phyloP scores from a whole-genome alignment of 2,113 vertebrate species.

The Leptocoma aspasia region DNA sequence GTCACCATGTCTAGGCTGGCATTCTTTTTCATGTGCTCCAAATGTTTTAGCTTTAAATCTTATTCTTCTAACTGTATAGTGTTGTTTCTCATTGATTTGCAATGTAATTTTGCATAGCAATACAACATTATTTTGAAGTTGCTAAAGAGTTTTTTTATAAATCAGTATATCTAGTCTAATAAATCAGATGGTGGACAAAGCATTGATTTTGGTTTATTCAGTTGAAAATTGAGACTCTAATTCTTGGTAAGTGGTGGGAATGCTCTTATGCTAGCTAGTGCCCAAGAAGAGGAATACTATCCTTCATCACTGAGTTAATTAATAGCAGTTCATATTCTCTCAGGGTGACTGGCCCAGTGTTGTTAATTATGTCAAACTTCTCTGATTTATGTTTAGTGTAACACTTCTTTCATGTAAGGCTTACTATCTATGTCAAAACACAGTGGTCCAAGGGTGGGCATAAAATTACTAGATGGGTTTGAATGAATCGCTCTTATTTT shows the following conservation, averaged over 20 bases:
- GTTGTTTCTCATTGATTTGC: not conserved
- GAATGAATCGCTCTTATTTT: not conserved
- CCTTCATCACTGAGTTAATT: slow-evolving; percentile 20
- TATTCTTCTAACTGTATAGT: not conserved
- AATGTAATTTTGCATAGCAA: not conserved
- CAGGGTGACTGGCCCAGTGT: not conserved
- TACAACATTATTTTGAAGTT: not conserved
- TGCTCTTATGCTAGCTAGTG: not conserved
- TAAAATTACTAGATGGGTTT: not conserved
- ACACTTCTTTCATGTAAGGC: not conserved
- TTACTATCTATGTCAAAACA: not conserved
- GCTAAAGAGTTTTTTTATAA: not conserved
- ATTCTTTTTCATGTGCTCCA: not conserved
- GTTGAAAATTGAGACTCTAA: not conserved
- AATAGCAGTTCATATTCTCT: not conserved
- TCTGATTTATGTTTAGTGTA: not conserved
- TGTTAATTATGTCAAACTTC: not conserved
- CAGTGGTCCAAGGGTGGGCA: not conserved
- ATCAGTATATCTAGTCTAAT: not conserved
- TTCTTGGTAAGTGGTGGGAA: slow-evolving; percentile 4
- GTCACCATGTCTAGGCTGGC: not conserved
- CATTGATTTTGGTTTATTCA: not conserved
- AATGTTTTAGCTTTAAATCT: not conserved
- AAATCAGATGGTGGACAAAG: not conserved
- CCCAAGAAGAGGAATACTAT: not conserved